These are phyloP conservation scores for Gryon sp. DNA, from an alignment of 1,140 invertebrate species.

Conservation along the genomic window DNA sequence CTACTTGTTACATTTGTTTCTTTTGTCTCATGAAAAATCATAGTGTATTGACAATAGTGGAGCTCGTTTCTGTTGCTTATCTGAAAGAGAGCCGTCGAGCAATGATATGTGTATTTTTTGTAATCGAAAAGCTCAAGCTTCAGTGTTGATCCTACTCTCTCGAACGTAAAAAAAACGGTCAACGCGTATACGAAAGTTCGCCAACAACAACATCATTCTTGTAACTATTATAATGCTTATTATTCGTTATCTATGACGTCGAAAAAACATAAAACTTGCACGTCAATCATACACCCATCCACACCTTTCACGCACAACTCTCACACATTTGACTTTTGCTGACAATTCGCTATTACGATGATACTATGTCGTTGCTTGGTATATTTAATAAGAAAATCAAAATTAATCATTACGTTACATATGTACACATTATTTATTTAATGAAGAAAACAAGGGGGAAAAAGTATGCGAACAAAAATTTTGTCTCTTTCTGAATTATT, in stretches of 20 bases:
- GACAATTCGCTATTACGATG: slow-evolving; percentile 10
- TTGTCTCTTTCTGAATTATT: too few relatives aligned
- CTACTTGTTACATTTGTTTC: not conserved
- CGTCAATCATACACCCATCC: slow-evolving; percentile 39
- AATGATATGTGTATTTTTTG: slow-evolving; percentile 64
- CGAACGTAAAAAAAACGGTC: slow-evolving; percentile 41
- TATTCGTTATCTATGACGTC: slow-evolving; percentile 11
- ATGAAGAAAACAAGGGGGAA: not conserved
- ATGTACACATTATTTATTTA: not conserved
- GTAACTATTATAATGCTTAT: slow-evolving; percentile 26
- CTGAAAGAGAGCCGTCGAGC: slow-evolving; percentile 56
- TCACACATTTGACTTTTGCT: slow-evolving; percentile 20
- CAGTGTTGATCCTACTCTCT: slow-evolving; percentile 44
- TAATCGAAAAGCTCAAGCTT: slow-evolving; percentile 62
- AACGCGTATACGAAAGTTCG: slow-evolving; percentile 40
- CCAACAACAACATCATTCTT: slow-evolving; percentile 34
- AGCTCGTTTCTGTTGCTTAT: slow-evolving; percentile 23
- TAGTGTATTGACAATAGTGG: slow-evolving; percentile 16
- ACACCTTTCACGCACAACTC: slow-evolving; percentile 22
- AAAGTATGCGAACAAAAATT: too few relatives aligned
- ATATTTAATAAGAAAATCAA: not conserved
- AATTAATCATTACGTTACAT: not conserved
- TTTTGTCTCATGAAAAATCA: not conserved
- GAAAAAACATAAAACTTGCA: slow-evolving; percentile 16
- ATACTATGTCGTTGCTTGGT: slow-evolving; percentile 29